Evolutionary conservation across 2,797 vertebrate species (phyloP), one percentile per base, ranked within the genome.

Genomic region (Tadarida brasiliensis): DNA sequence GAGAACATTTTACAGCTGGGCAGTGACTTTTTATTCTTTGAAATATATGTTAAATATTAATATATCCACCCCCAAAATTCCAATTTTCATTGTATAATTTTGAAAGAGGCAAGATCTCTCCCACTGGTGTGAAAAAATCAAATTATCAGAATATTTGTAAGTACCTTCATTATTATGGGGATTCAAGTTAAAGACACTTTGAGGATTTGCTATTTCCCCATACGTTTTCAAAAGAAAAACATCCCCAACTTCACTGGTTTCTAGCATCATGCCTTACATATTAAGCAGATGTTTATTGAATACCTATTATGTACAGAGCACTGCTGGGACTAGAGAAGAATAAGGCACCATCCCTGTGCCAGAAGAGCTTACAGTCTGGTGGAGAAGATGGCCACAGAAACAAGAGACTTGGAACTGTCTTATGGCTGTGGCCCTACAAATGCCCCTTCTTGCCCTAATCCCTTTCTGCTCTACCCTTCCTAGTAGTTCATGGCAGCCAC

Each of bases 181-280:
- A 56, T 68, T 73, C 81, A 90, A 61, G 22, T 22, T 90, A 51
- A 84, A 86, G 39, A 68, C 24, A 73, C 92, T 9, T 96, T 88
- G 68, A 54, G 26, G 47, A 67, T 83, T 94, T 67, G 90, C n/a
- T 78, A 12, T 54, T 87, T 76, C n/a, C 35, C 80, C 2, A 1
- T 73, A 78, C 35, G 28, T 81, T 94, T 71, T 80, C 82, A 82
- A 90, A 76, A 90, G 26, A 77, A 95, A 65, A 86, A 65, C 30
- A 57, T 74, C 33, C 24, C 56, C 11, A 68, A 5, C 61, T 87
- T 35, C 19, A 51, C 59, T 87, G 56, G 39, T 88, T 81, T 93
- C 73, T 77, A 49, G 74, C 20, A 77, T 90, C 28, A 59, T 85
- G 57, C 68, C 86, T 93, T 80, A 81, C n/a, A 90, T 56, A 71